phyloP scores from a whole-genome alignment of 2,888 invertebrate species.

The Crossocerus cetratus region DNA sequence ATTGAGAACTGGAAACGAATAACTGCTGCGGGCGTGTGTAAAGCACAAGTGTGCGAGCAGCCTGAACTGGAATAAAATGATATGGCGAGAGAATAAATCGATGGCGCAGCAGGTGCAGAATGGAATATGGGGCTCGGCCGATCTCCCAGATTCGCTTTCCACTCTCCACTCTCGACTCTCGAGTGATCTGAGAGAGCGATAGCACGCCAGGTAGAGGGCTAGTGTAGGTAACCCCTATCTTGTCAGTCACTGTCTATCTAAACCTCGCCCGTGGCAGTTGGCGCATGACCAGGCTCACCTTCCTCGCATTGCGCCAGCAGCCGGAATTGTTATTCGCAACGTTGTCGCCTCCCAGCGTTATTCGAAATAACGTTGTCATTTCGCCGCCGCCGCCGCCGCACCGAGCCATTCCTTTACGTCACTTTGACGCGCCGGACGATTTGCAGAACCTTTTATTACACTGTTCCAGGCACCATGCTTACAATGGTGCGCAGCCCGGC shows the following conservation, averaged over 20 bases:
- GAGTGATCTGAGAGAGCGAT: conserved; percentile 5
- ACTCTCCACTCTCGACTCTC: conserved; percentile 1
- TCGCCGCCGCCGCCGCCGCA: background rate
- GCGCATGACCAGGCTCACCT: background rate
- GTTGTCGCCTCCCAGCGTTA: background rate
- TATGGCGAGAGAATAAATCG: conserved; percentile 34
- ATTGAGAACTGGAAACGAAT: background rate
- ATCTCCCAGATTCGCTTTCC: conserved; percentile 17
- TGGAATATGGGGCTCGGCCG: conserved; percentile 2
- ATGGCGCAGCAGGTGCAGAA: conserved; percentile 13
- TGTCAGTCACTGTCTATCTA: conserved; percentile 8
- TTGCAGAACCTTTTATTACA: conserved; percentile 2
- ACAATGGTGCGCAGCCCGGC: no score
- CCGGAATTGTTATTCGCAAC: background rate
- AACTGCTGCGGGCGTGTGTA: background rate
- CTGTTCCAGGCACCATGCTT: background rate
- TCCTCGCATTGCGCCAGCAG: background rate
- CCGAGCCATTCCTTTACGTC: background rate
- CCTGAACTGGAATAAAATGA: background rate
- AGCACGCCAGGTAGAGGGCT: background rate
- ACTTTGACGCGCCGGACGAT: background rate
- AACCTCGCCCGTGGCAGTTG: background rate
- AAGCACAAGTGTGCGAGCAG: background rate
- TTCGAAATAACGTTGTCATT: conserved; percentile 8
- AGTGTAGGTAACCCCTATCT: conserved; percentile 9